Conservation (phyloP, 2,888 invertebrate genomes). For the Cataglyphis rosenhaueri region DNA sequence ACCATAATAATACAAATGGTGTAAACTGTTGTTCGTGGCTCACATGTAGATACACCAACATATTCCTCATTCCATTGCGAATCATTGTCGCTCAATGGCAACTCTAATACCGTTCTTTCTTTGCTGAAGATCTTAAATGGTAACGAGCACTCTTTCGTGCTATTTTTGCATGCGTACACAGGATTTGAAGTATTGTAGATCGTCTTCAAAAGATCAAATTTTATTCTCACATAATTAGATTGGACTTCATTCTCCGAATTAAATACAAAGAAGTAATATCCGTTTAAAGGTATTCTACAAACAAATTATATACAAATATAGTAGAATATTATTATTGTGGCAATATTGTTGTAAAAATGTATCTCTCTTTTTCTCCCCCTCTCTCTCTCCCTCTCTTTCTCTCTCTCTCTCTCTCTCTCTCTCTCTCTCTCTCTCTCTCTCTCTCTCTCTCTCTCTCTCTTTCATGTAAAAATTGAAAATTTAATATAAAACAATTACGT, state of each 20-base stretch:
- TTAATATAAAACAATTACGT: not conserved
- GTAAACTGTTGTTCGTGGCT: conserved; percentile 91
- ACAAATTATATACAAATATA: conserved; percentile 13
- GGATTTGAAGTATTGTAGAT: conserved; percentile 89
- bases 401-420: no score
- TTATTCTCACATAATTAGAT: conserved; percentile 89
- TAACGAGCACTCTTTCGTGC: conserved; percentile 88
- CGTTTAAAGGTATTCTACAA: conserved; percentile 90
- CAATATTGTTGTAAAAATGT: conserved; percentile 1
- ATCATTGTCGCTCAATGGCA: conserved; percentile 89
- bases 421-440: no score
- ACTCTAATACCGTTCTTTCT: conserved; percentile 90
- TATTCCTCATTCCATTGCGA: conserved; percentile 91
- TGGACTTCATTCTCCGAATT: conserved; percentile 93
- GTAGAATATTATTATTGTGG: not conserved
- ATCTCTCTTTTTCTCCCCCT: not conserved
- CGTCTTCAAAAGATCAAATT: conserved; percentile 90
- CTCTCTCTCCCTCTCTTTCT: not conserved
- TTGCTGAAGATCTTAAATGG: conserved; percentile 90
- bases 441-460: not conserved
- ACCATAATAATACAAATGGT: conserved; percentile 90
- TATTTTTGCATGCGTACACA: conserved; percentile 88
- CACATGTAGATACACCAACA: conserved; percentile 91
- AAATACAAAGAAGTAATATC: conserved; percentile 94
- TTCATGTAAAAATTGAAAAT: not conserved